Base-by-base conservation (phyloP, 2,113 vertebrate genomes). In the Hipposideros armiger region DNA sequence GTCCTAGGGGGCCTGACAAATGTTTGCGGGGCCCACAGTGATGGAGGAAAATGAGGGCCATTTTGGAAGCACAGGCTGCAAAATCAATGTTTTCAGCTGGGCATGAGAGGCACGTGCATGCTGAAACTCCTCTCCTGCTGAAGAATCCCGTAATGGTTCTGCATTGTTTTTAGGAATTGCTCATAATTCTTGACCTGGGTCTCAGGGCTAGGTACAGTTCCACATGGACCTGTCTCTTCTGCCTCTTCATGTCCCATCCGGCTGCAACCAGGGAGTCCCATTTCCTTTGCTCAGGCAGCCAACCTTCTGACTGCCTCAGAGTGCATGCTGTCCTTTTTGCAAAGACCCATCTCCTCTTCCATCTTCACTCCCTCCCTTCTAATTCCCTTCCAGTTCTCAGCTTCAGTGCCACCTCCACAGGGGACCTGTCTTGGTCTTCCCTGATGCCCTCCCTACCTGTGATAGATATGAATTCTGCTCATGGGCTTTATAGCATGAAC, bases 261-360 rank as follows among this genome's bases (percentile, higher is more conserved):
- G 6, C 45, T 26, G 26, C 22, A 7, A 1, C 14, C 26, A 0
- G 2, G 0, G 11, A 10, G 50, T 45, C 62, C 62, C 32, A 0
- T 54, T 30, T 66, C 69, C 47, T 66, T 14, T 16, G 20, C n/a
- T 32, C 4, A 17, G 11, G 30, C 8, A 7, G 11, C 32, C 14
- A 42, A 3, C 86, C 70, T 30, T 62, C 66, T 32, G 13, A 0
- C 52, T 19, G 3, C 28, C 17, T 1, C 36, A 8, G 8, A 13
- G 82, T 3, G 10, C 2, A 7, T 0, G 15, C 88, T 3, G 50
- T 45, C 47, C 47, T 28, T 69, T 52, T 40, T 10, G 32, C 42
- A 11, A 45, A 87, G 28, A 20, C 69, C 11, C 3, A 5, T 24
- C 56, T 14, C 42, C 58, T 7, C 20, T 5, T 19, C 74, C 1